Conservation (phyloP, 2,888 invertebrate species). For the Plemyria rubiginata region DNA sequence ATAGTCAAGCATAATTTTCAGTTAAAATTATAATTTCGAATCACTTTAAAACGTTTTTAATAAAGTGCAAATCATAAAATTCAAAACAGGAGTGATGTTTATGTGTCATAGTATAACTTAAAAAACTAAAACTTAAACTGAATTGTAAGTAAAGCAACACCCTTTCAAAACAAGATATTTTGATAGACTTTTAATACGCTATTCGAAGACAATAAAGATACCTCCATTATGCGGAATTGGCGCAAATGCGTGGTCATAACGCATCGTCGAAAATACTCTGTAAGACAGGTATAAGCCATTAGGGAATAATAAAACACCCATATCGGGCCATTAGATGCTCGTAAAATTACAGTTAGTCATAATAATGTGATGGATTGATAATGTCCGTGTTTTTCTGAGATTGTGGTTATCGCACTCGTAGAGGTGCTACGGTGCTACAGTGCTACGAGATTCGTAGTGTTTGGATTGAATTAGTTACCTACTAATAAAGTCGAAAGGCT, state of each 20-base stretch:
- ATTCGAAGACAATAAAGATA: constrained; percentile 70
- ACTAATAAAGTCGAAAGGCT: no score
- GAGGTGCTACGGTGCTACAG: constrained; percentile 41
- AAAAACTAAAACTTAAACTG: no score
- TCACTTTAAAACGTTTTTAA: no score
- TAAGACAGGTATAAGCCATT: constrained; percentile 84
- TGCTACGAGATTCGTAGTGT: constrained; percentile 15
- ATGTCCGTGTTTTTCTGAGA: constrained; percentile 75
- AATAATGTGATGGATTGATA: constrained; percentile 80
- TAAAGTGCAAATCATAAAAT: no score
- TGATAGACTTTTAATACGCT: constrained; percentile 58
- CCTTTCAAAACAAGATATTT: constrained; percentile 44
- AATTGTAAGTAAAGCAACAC: constrained; percentile 7
- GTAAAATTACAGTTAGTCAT: constrained; percentile 85
- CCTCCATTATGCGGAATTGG: constrained; percentile 80
- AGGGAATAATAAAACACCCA: constrained; percentile 82
- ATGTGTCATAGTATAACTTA: not conserved
- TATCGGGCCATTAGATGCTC: constrained; percentile 83
- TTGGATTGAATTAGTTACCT: not conserved
- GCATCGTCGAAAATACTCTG: constrained; percentile 67
- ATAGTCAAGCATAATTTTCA: no score
- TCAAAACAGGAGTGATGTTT: no score
- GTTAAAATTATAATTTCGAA: no score
- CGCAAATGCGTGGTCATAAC: constrained; percentile 76
- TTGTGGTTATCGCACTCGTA: constrained; percentile 44